Evolutionary conservation across 2,113 vertebrate species (phyloP).

Genomic region (Pica pica): DNA sequence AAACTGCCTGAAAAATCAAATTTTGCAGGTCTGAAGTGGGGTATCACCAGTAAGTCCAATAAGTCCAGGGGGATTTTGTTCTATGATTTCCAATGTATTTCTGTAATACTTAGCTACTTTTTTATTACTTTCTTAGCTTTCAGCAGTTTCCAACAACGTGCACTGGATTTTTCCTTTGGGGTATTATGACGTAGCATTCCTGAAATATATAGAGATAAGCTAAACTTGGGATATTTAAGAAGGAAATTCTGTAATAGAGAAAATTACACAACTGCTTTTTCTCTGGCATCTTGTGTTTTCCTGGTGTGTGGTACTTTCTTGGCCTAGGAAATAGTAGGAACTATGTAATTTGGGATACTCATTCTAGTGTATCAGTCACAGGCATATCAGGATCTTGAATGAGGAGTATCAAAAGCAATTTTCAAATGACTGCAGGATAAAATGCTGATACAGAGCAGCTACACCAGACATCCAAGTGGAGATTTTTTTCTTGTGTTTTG

Average conservation of each 20-base stretch:
- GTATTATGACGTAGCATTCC: neutral
- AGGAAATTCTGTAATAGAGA: neutral
- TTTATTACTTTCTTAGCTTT: neutral
- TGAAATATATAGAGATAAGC: neutral
- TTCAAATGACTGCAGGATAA: neutral
- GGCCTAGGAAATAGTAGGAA: neutral
- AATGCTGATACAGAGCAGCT: neutral
- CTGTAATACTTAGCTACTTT: neutral
- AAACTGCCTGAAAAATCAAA: neutral
- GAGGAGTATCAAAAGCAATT: neutral
- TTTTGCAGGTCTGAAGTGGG: neutral
- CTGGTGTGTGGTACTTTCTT: neutral
- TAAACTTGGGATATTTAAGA: neutral
- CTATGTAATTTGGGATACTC: neutral
- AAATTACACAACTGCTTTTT: neutral
- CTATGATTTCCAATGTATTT: neutral
- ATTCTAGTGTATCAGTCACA: neutral
- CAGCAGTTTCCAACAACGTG: neutral
- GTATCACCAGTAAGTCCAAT: neutral
- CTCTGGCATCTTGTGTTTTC: neutral
- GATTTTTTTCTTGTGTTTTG: neutral
- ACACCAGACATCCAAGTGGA: neutral
- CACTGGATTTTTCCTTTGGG: neutral
- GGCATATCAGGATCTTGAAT: neutral
- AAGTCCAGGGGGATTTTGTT: fast-evolving